A percentile compares a stretch with the other conserved stretches of the same genome.
Evolutionary conservation across 2,888 invertebrate genomes (phyloP).

Genomic region (Epinotia ramella): DNA sequence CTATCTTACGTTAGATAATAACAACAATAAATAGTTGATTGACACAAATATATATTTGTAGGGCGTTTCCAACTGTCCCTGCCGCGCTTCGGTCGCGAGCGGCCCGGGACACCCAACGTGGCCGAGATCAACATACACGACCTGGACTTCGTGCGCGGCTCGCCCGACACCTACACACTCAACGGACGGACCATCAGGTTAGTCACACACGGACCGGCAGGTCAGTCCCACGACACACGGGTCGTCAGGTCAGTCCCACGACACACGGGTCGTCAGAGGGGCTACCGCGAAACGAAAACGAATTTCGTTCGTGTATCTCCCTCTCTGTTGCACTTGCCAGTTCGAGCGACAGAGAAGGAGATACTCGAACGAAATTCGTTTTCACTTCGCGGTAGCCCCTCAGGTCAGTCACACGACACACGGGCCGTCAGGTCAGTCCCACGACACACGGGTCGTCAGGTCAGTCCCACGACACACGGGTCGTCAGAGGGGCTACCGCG

Average conservation of each 20-base stretch:
- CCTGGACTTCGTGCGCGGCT: conserved; percentile 67
- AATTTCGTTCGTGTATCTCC: no score
- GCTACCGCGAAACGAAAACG: no score
- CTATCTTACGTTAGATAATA: no score
- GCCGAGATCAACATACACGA: conserved; percentile 72
- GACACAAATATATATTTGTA: background rate
- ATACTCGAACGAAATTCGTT: no score
- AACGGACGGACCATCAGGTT: conserved; percentile 73
- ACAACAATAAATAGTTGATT: no score
- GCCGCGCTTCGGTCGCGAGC: conserved; percentile 63
- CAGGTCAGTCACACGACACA: conserved; percentile 48
- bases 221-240: conserved; percentile 51
- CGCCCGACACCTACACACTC: conserved; percentile 75
- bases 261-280: background rate
- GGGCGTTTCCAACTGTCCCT: conserved; percentile 74
- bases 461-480: background rate
- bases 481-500: no score
- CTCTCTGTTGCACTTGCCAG: no score
- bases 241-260: conserved; percentile 59
- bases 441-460: no score
- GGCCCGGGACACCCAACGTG: conserved; percentile 75
- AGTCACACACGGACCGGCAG: conserved; percentile 61
- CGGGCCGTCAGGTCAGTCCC: conserved; percentile 45
- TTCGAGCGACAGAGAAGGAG: no score
- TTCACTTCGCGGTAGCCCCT: no score